A percentile compares a stretch with the other conserved stretches of the same genome.
These are phyloP conservation scores for Cotesia glomerata DNA, from an alignment of 1,140 invertebrate genomes.

Conservation along the genomic window DNA sequence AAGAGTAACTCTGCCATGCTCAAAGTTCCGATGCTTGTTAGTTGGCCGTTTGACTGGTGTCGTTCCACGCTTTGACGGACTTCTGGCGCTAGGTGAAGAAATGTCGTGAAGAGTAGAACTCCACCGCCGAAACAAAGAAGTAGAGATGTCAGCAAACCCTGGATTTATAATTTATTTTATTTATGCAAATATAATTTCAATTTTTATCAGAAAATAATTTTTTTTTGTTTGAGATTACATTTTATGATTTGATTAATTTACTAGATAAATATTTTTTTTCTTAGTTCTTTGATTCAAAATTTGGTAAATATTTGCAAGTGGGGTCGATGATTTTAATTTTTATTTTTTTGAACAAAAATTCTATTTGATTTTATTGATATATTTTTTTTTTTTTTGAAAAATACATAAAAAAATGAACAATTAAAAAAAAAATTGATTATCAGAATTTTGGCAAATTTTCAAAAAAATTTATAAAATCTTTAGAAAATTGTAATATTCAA, in stretches of 20 bases:
- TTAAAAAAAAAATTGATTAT: too few species aligned
- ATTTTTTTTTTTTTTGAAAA: too few species aligned
- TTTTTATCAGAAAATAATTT: background rate
- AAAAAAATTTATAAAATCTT: too few species aligned
- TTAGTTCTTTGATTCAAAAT: too few species aligned
- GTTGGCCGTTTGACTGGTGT: conserved; percentile 53
- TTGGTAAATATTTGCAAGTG: too few species aligned
- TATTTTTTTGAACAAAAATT: too few species aligned
- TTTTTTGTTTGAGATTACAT: background rate
- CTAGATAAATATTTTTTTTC: background rate
- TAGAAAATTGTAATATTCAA: too few species aligned
- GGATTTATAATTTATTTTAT: background rate
- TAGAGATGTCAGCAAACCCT: conserved; percentile 66
- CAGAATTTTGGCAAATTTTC: too few species aligned
- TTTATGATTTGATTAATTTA: background rate
- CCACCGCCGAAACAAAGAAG: conserved; percentile 82
- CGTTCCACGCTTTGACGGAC: conserved; percentile 67
- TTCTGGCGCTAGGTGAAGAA: conserved; percentile 80
- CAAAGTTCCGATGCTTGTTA: conserved; percentile 52
- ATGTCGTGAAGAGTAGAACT: conserved; percentile 78
- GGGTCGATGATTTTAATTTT: too few species aligned
- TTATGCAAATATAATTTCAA: background rate
- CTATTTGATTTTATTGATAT: too few species aligned
- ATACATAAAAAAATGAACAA: too few species aligned
- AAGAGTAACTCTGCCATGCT: conserved; percentile 73